Percentiles rank a stretch among this genome's conserved stretches.
Evolutionary conservation across 2,888 invertebrate species (phyloP).

Genomic region (Nysson spinosus): DNA sequence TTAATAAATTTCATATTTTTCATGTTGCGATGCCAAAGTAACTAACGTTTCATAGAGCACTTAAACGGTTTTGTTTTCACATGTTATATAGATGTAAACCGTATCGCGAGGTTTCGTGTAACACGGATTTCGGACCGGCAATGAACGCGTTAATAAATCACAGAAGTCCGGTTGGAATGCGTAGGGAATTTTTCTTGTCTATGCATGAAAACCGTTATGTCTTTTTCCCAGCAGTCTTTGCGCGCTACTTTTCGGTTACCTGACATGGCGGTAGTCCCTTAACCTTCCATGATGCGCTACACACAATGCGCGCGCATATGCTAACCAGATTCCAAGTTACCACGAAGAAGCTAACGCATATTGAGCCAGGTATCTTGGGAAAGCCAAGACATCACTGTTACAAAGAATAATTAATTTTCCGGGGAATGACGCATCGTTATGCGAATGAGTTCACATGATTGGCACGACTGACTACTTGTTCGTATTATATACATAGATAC

Average conservation of each 20-base stretch:
- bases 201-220: conserved; percentile 29
- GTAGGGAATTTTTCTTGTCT: conserved; percentile 18
- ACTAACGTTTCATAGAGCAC: too few relatives aligned
- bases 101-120: too few relatives aligned
- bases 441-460: conserved; percentile 2
- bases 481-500: too few relatives aligned
- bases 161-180: conserved; percentile 15
- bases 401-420: conserved; percentile 14
- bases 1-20: too few relatives aligned
- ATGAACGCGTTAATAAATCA: background rate
- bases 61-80: too few relatives aligned
- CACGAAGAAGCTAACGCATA: too few relatives aligned
- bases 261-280: background rate
- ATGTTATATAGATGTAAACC: too few relatives aligned
- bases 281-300: conserved; percentile 3
- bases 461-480: background rate
- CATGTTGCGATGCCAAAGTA: too few relatives aligned
- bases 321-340: too few relatives aligned
- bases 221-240: conserved; percentile 1
- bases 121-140: background rate
- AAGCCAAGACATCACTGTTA: background rate
- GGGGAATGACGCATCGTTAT: conserved; percentile 28
- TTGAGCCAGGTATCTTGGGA: background rate
- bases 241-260: conserved; percentile 1
- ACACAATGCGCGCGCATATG: too few relatives aligned